Base-by-base conservation (phyloP, 2,113 vertebrate genomes). In the Prunella fulvescens region DNA sequence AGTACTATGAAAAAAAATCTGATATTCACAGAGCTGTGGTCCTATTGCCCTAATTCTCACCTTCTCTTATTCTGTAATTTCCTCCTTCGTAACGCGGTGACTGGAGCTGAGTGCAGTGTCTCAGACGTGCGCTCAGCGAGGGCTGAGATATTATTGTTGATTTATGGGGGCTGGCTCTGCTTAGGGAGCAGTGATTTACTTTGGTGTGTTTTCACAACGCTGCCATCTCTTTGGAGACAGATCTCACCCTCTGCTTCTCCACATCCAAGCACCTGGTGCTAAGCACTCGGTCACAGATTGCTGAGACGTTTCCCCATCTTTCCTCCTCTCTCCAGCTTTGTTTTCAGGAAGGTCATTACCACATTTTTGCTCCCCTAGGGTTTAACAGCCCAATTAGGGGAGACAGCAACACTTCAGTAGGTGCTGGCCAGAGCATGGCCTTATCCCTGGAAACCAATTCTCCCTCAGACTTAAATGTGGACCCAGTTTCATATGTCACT, bases 1-100 rank as follows among this genome's bases (percentile, higher is more conserved):
- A 95, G 88, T 81, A 82, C 92, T 10, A 78, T 0, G 5, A 70
- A 77, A 84, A 82, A 81, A 33, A 12, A 8, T 12, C 87, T 78
- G 90, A 83, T 93, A 91, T 69, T 87, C 89, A 72, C 80, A 88
- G 72, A 81, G 91, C 95, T 81, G 51, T 95, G 70, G 83, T 95
- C 91, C 91, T 64, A 48, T 73, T 95, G 95, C 95, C 94, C 96
- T 89, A 95, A 95, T 97, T 93, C 94, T 96, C 96, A 97, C 96
- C 96, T 94, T 67, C 96, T 93, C 94, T 89, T 92, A 95, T 92
- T 86, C 91, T 95, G 92, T 86, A 96, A 96, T 97, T 97, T 97
- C 89, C 95, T 92, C 91, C 91, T 86, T 83, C 47, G 9, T 95
- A 91, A 81, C 65, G 4, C 4, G 1, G 86, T 87, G 96, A 81